Evolutionary conservation across 2,888 invertebrate species (phyloP).

Genomic region (Norana najaformis): DNA sequence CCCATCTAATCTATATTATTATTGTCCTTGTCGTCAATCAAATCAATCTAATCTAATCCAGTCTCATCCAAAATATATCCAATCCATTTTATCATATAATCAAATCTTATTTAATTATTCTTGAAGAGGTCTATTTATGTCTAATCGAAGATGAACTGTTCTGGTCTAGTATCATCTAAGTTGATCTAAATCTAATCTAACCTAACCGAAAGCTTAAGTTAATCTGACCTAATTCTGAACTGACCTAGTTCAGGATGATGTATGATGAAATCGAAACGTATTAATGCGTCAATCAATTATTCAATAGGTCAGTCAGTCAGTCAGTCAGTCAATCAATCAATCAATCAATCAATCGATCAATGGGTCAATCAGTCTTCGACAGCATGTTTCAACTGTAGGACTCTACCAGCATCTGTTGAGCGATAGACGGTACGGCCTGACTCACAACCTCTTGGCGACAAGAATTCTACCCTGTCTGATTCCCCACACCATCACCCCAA

Average conservation of each 20-base stretch:
- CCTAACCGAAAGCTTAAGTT: not conserved
- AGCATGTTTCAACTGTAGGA: slow-evolving; percentile 66
- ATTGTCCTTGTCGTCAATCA: not conserved
- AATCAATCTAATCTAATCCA: no score
- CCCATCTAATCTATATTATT: not conserved
- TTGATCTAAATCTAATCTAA: not conserved
- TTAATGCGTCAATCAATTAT: no score
- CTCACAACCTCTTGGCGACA: slow-evolving; percentile 87
- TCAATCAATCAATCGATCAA: not conserved
- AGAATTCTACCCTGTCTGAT: slow-evolving; percentile 90
- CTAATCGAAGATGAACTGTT: no score
- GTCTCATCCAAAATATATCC: not conserved
- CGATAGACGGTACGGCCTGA: slow-evolving; percentile 86
- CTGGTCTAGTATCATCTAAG: no score
- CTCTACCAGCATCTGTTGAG: slow-evolving; percentile 87
- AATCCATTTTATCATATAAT: no score
- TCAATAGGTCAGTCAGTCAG: no score
- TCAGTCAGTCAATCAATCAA: no score
- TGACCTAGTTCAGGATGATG: not conserved
- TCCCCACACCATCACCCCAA: slow-evolving; percentile 88
- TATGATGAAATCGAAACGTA: no score
- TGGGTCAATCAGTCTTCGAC: not conserved
- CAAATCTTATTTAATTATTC: no score
- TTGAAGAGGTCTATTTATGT: no score
- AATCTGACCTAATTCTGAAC: no score